Conservation (phyloP, 1,140 invertebrate genomes). For the Acyrthosiphon pisum region DNA sequence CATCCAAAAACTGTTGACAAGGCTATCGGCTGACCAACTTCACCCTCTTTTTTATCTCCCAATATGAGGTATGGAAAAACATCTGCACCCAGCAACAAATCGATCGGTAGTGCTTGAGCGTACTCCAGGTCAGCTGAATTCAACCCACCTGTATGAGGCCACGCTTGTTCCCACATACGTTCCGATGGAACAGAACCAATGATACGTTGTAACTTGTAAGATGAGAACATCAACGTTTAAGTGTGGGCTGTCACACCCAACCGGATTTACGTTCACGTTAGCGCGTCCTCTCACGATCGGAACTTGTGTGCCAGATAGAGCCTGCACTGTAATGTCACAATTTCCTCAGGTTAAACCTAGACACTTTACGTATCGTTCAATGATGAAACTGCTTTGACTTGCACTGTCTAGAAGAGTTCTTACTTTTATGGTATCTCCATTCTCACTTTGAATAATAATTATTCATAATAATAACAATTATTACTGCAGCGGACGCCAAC, state of each 20-base stretch:
- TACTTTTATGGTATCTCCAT: neutral
- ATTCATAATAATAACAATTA: too few species aligned
- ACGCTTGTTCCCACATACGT: neutral
- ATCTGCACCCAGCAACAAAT: neutral
- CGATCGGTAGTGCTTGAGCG: too few species aligned
- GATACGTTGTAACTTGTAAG: neutral
- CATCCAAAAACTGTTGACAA: too few species aligned
- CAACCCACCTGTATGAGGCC: neutral
- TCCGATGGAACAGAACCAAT: neutral
- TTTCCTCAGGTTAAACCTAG: neutral
- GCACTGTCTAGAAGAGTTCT: neutral
- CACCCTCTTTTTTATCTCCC: neutral
- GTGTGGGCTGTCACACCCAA: neutral
- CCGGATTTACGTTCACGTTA: neutral
- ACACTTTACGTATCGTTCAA: neutral
- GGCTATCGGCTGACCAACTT: too few species aligned
- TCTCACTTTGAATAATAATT: too few species aligned
- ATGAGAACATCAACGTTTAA: neutral
- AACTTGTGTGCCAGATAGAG: neutral
- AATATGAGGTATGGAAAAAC: neutral
- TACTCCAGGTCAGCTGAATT: too few species aligned
- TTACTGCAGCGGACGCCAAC: neutral
- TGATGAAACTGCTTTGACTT: neutral
- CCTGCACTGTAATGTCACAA: neutral
- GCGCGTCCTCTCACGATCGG: neutral